Evolutionary conservation across 2,797 vertebrate species (phyloP).

Genomic region (Buceros bicornis): DNA sequence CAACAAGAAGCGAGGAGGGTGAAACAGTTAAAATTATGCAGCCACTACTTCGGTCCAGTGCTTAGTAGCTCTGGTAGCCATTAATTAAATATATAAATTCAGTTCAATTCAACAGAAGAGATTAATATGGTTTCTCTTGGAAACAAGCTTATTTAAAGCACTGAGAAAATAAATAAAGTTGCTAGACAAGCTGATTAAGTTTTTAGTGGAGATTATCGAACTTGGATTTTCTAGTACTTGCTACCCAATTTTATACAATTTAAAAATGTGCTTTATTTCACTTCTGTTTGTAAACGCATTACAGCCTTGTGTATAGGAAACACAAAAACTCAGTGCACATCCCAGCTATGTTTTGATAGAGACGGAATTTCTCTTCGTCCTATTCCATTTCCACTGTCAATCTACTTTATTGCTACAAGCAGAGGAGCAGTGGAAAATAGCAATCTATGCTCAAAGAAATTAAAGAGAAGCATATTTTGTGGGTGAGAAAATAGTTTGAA

Average conservation of each 20-base stretch:
- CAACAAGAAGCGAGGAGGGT: neutral
- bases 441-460: neutral
- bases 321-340: neutral
- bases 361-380: neutral
- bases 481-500: neutral
- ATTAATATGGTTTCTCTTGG: constrained; percentile 56
- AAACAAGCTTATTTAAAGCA: constrained; percentile 36
- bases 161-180: constrained; percentile 45
- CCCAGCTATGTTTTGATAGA: neutral
- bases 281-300: neutral
- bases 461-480: neutral
- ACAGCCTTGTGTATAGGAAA: neutral
- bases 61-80: constrained; percentile 45
- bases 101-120: constrained; percentile 42
- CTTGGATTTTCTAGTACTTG: neutral
- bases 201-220: constrained; percentile 38
- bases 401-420: neutral
- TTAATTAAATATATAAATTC: constrained; percentile 32
- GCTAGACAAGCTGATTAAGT: constrained; percentile 47
- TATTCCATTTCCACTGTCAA: neutral
- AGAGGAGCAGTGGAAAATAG: neutral
- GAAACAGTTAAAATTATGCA: neutral
- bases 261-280: neutral
- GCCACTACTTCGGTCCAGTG: neutral
- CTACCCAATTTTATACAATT: neutral